These are phyloP conservation scores for Acrobeloides nanus DNA, from an alignment of 2,888 invertebrate species.

Conservation along the genomic window DNA sequence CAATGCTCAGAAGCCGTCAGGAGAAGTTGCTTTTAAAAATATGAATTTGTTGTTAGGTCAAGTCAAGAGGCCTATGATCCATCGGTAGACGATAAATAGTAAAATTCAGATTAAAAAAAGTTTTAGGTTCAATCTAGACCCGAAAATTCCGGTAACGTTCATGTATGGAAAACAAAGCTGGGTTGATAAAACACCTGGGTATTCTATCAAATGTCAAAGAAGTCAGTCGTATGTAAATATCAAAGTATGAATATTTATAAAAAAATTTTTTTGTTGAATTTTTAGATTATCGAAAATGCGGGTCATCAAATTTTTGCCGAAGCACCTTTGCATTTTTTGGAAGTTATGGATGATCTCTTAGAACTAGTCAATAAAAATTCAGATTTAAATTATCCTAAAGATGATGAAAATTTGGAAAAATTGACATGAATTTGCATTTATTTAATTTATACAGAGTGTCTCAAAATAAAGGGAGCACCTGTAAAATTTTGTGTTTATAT, in stretches of 20 bases:
- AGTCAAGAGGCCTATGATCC: slow-evolving; percentile 89
- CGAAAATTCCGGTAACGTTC: slow-evolving; percentile 43
- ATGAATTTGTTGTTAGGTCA: slow-evolving; percentile 83
- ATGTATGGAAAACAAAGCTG: slow-evolving; percentile 83
- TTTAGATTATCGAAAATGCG: slow-evolving; percentile 69
- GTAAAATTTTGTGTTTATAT: too few species aligned
- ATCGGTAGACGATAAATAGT: slow-evolving; percentile 68
- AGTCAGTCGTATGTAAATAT: slow-evolving; percentile 68
- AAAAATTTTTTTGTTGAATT: too few species aligned
- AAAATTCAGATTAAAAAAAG: slow-evolving; percentile 2
- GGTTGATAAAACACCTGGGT: slow-evolving; percentile 79
- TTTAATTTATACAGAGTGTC: too few species aligned
- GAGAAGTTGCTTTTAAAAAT: slow-evolving; percentile 81
- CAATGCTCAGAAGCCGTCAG: slow-evolving; percentile 84
- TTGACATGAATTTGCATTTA: too few species aligned
- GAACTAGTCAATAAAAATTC: too few species aligned
- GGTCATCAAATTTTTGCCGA: slow-evolving; percentile 94
- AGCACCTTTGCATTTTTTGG: too few species aligned
- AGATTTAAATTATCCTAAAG: too few species aligned
- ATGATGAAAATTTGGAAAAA: too few species aligned
- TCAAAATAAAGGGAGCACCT: too few species aligned
- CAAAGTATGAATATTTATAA: too few species aligned
- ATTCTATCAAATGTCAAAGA: slow-evolving; percentile 64
- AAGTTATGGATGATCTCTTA: too few species aligned
- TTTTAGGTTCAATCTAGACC: slow-evolving; percentile 29